Percentiles rank a stretch among this genome's conserved stretches.
These are phyloP conservation scores for Sphaerodactylus townsendi DNA, from an alignment of 2,113 vertebrate genomes.

Conservation along the genomic window DNA sequence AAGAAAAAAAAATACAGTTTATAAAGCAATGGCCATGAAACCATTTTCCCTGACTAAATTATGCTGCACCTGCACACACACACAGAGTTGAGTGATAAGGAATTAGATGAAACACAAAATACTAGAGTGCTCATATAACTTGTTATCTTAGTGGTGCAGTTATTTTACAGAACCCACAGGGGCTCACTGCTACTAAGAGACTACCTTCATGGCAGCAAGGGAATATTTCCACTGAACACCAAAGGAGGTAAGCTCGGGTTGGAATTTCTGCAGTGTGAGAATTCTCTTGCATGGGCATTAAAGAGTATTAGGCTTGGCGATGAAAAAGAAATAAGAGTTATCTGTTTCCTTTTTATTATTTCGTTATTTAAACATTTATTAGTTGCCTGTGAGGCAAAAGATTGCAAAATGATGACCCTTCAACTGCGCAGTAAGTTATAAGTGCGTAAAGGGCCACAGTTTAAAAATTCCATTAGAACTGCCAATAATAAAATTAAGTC, in stretches of 20 bases:
- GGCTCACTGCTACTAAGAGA: not conserved
- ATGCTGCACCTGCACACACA: too few relatives aligned
- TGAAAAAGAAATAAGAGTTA: too few relatives aligned
- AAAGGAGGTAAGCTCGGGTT: too few relatives aligned
- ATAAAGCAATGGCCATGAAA: not conserved
- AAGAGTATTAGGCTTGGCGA: too few relatives aligned
- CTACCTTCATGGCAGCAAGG: not conserved
- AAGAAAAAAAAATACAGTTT: not conserved
- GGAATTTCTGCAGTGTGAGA: not conserved
- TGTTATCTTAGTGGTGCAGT: not conserved
- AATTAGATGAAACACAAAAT: not conserved
- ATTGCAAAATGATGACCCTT: too few relatives aligned
- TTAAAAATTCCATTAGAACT: too few relatives aligned
- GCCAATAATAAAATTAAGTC: too few relatives aligned
- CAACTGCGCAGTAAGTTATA: too few relatives aligned
- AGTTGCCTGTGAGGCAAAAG: too few relatives aligned
- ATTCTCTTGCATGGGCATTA: not conserved
- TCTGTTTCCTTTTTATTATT: too few relatives aligned
- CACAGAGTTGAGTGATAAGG: not conserved
- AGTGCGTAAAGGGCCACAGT: too few relatives aligned
- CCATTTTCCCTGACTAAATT: not conserved
- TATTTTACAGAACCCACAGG: not conserved
- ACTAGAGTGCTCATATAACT: not conserved
- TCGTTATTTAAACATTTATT: too few relatives aligned
- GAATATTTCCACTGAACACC: not conserved